A percentile compares a stretch with the other conserved stretches of the same genome.
Conservation (phyloP, 2,888 invertebrate genomes). For the Griposia aprilina region DNA sequence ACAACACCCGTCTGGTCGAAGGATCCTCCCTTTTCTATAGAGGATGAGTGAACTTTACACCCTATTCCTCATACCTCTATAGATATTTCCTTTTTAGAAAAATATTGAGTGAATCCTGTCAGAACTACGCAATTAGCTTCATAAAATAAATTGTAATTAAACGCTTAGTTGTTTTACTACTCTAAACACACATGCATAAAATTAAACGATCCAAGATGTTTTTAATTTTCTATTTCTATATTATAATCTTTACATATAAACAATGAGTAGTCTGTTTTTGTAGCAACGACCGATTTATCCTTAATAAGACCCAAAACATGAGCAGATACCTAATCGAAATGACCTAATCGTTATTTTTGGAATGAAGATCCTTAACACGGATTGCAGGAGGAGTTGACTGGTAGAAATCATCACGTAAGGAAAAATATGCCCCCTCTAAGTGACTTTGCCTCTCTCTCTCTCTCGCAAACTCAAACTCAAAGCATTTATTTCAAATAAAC, state of each 20-base stretch:
- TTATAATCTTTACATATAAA: neutral
- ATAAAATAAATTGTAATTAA: too few species aligned
- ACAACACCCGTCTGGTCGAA: too few species aligned
- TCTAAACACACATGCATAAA: neutral
- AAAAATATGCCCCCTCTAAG: too few species aligned
- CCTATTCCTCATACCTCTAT: too few species aligned
- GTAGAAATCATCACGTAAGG: too few species aligned
- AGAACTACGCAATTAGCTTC: neutral
- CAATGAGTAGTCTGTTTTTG: constrained; percentile 5
- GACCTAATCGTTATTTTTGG: neutral
- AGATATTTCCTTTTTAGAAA: neutral
- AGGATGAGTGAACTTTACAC: too few species aligned
- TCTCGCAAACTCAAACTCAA: too few species aligned
- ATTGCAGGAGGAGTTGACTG: too few species aligned
- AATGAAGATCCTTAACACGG: too few species aligned
- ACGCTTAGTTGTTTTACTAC: neutral
- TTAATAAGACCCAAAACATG: constrained; percentile 10
- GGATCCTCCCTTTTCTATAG: too few species aligned
- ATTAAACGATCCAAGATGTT: neutral
- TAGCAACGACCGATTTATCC: constrained; percentile 6
- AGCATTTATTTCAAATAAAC: too few species aligned
- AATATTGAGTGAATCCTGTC: neutral
- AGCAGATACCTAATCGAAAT: neutral
- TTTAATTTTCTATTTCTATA: neutral
- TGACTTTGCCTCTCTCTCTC: too few species aligned